Percentiles rank a stretch among this genome's conserved stretches.
Evolutionary conservation across 2,113 vertebrate genomes (phyloP).

Genomic region (Ptyas mucosa): DNA sequence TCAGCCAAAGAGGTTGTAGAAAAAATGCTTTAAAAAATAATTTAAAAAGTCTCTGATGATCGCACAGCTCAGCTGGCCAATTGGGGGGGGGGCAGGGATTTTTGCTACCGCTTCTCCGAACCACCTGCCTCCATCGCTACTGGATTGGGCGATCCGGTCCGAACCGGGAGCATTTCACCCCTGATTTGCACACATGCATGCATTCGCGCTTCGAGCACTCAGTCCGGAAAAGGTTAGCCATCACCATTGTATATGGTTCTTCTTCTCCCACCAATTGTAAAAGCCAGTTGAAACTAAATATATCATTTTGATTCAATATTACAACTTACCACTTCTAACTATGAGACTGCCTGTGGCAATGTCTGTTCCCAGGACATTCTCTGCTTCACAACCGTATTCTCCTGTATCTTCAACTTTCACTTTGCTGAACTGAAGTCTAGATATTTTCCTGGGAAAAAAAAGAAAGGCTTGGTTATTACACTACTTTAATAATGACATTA

Average conservation of each 20-base stretch:
- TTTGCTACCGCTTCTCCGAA: too few species aligned
- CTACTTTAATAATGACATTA: not conserved
- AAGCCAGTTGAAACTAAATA: not conserved
- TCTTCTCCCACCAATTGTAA: not conserved
- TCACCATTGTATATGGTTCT: not conserved
- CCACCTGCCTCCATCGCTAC: too few species aligned
- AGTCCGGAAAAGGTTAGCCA: too few species aligned
- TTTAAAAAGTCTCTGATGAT: too few species aligned
- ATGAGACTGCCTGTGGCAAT: constrained; percentile 85
- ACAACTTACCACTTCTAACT: constrained; percentile 93
- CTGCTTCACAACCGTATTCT: constrained; percentile 95
- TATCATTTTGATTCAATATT: not conserved
- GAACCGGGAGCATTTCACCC: too few species aligned
- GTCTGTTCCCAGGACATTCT: constrained; percentile 88
- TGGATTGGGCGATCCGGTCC: too few species aligned
- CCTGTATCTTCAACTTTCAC: constrained; percentile 91
- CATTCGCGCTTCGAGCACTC: too few species aligned
- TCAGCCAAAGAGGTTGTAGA: too few species aligned
- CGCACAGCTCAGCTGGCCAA: too few species aligned
- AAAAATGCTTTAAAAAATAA: too few species aligned
- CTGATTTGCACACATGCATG: too few species aligned
- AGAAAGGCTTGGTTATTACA: not conserved
- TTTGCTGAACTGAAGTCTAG: constrained; percentile 90
- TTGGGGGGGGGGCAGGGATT: too few species aligned
- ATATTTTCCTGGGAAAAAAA: constrained; percentile 87